Evolutionary conservation across 2,113 vertebrate genomes (phyloP).

Genomic region (Rhineura floridana): DNA sequence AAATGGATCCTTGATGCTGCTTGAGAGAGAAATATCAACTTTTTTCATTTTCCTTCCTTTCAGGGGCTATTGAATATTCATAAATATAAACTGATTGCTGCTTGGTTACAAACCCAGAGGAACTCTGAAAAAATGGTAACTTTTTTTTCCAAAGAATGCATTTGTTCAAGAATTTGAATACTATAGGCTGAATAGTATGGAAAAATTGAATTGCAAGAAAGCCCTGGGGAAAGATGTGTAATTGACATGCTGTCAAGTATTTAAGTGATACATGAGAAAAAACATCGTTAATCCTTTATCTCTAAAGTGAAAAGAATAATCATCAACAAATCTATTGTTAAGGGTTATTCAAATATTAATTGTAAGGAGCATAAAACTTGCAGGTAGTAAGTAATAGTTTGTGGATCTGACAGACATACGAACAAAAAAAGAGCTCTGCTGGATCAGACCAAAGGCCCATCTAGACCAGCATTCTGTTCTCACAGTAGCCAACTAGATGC

Average conservation of each 20-base stretch:
- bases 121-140: neutral
- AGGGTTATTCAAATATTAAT: neutral
- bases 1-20: too few species aligned
- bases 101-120: neutral
- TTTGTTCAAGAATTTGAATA: neutral
- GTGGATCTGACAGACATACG: too few species aligned
- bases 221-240: neutral
- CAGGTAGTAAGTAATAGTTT: too few species aligned
- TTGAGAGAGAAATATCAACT: too few species aligned
- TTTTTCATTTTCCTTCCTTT: too few species aligned
- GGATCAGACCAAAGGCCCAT: too few species aligned
- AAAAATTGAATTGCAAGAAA: neutral
- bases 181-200: neutral
- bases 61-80: too few species aligned
- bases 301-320: too few species aligned
- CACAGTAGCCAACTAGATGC: too few species aligned
- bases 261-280: neutral
- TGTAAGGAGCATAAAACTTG: too few species aligned
- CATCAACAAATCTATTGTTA: neutral
- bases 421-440: too few species aligned
- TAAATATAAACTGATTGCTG: neutral
- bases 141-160: neutral
- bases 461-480: too few species aligned
- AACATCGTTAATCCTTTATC: neutral
- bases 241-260: neutral